A percentile compares a stretch with the other conserved stretches of the same genome.
Evolutionary conservation across 2,113 vertebrate genomes (phyloP).

Genomic region (Neodon shergylaensis): DNA sequence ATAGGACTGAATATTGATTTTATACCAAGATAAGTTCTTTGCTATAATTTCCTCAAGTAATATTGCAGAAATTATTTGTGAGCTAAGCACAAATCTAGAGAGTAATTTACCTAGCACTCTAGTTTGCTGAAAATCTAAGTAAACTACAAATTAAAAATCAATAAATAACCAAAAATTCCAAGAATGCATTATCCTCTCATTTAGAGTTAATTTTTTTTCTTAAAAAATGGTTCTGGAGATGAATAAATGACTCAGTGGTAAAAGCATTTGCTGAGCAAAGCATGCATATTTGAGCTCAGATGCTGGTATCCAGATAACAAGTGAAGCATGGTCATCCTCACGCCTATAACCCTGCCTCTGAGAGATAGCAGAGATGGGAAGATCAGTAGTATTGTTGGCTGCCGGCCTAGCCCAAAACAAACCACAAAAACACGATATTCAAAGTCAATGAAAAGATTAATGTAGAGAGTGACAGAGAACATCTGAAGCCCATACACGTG

Average conservation of each 20-base stretch:
- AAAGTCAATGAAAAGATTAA: not conserved
- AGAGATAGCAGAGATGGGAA: not conserved
- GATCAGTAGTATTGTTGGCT: not conserved
- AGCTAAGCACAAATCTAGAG: not conserved
- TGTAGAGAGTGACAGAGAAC: not conserved
- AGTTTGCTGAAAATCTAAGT: not conserved
- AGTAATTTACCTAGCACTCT: not conserved
- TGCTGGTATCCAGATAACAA: not conserved
- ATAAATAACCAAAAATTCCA: not conserved
- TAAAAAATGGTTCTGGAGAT: not conserved
- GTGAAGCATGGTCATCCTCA: too few species aligned
- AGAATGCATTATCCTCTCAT: not conserved
- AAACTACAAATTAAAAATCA: not conserved
- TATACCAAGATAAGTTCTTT: not conserved
- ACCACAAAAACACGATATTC: not conserved
- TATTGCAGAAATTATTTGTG: not conserved
- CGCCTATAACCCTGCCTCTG: not conserved
- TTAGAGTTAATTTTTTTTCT: not conserved
- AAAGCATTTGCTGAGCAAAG: not conserved
- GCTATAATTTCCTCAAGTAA: constrained; percentile 8
- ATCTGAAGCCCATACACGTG: not conserved
- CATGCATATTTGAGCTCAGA: not conserved
- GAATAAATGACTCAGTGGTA: not conserved
- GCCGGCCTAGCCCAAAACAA: not conserved
- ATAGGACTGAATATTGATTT: constrained; percentile 13